These are phyloP conservation scores for Bucco capensis DNA, from an alignment of 2,113 vertebrate species.

Conservation along the genomic window DNA sequence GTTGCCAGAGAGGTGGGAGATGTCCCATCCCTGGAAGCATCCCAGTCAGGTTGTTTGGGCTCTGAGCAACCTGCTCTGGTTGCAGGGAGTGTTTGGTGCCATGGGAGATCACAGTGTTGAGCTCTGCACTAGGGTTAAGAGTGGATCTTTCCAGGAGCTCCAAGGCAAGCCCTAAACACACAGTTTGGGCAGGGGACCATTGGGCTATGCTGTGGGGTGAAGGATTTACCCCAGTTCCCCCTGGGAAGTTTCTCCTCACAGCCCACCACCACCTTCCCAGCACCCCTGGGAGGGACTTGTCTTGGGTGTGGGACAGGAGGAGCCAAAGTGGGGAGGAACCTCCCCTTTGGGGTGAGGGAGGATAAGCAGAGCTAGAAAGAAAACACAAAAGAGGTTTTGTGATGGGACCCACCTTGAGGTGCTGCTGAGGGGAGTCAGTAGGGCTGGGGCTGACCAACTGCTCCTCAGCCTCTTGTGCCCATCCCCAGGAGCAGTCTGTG, in stretches of 20 bases:
- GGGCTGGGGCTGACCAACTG: neutral
- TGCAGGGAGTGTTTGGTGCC: neutral
- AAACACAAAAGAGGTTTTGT: neutral
- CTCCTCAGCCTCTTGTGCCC: no score
- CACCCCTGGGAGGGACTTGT: neutral
- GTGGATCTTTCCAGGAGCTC: neutral
- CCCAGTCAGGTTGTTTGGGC: no score
- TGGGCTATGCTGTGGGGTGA: fast-evolving
- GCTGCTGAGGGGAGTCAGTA: neutral
- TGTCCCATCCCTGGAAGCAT: no score
- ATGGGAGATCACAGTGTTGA: neutral
- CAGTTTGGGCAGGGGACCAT: fast-evolving
- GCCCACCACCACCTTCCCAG: neutral
- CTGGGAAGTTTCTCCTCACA: neutral
- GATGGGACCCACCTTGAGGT: neutral
- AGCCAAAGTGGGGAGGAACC: neutral
- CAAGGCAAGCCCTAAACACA: neutral
- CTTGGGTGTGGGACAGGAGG: neutral
- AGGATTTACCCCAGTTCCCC: neutral
- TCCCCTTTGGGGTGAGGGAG: neutral
- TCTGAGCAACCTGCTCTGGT: no score
- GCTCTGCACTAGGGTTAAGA: neutral
- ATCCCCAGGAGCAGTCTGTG: neutral
- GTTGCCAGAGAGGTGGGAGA: no score
- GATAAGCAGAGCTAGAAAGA: neutral